Percentiles rank a stretch among this genome's conserved stretches.
phyloP scores from a whole-genome alignment of 2,888 invertebrate species.

The Parthenolecanium corni region DNA sequence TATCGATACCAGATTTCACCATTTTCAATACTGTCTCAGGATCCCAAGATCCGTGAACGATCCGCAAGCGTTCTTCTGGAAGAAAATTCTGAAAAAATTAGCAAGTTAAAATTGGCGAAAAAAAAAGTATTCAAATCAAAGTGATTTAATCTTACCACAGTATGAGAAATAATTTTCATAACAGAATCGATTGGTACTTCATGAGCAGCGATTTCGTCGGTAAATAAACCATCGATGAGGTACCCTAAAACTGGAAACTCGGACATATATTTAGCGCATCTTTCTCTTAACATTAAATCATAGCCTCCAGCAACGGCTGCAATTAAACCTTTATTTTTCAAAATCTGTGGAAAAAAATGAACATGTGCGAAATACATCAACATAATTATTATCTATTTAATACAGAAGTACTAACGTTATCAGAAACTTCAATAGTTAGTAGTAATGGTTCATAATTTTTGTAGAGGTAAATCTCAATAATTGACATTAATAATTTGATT shows the following conservation, averaged over 20 bases:
- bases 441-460: too few species aligned
- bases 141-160: conserved; percentile 49
- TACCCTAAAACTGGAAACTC: conserved; percentile 55
- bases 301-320: conserved; percentile 68
- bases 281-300: conserved; percentile 49
- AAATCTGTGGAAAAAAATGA: conserved; percentile 36
- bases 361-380: too few species aligned
- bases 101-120: not conserved
- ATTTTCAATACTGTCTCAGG: conserved; percentile 60
- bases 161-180: conserved; percentile 49
- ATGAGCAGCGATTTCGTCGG: conserved; percentile 53
- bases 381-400: too few species aligned
- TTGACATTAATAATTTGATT: too few species aligned
- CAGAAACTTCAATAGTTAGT: too few species aligned
- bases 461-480: too few species aligned
- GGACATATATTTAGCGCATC: conserved; percentile 50
- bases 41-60: conserved; percentile 68
- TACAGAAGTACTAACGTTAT: too few species aligned
- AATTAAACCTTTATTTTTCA: conserved; percentile 45
- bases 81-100: conserved; percentile 47
- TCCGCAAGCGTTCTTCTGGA: conserved; percentile 55
- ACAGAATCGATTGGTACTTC: conserved; percentile 45
- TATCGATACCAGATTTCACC: conserved; percentile 65
- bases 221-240: conserved; percentile 70
- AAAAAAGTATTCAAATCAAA: conserved; percentile 4